Percentiles rank a stretch among this genome's conserved stretches.
Conservation (phyloP, 2,888 invertebrate species). For the Leptarthrus brevirostris region DNA sequence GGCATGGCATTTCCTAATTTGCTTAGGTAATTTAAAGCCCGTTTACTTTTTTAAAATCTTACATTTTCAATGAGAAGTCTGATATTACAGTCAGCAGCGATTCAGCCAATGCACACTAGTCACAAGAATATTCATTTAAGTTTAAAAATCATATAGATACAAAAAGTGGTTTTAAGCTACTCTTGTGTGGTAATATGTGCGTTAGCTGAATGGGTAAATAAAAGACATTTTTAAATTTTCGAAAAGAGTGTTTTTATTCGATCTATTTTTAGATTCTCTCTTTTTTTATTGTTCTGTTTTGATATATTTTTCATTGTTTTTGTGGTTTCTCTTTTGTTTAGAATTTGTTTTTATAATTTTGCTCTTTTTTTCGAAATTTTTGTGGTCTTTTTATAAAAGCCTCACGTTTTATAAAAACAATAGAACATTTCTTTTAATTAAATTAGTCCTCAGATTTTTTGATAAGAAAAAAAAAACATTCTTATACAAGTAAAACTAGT, state of each 20-base stretch:
- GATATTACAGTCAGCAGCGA: too few relatives aligned
- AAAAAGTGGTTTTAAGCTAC: too few relatives aligned
- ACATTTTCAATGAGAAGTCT: too few relatives aligned
- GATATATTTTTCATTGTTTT: conserved; percentile 4
- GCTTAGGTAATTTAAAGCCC: too few relatives aligned
- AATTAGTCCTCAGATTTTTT: neutral
- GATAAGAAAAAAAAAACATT: conserved; percentile 36
- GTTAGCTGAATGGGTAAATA: too few relatives aligned
- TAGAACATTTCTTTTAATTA: conserved; percentile 32
- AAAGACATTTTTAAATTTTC: neutral
- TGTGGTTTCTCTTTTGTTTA: conserved; percentile 14
- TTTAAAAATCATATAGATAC: too few relatives aligned
- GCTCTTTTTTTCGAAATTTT: conserved; percentile 42
- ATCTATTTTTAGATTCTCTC: conserved; percentile 12
- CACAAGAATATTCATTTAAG: too few relatives aligned
- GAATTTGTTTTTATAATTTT: conserved; percentile 40
- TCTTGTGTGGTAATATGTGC: too few relatives aligned
- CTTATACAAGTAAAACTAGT: conserved; percentile 8
- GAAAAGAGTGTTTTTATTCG: conserved; percentile 18
- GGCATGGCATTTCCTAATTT: too few relatives aligned
- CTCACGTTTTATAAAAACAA: conserved; percentile 47
- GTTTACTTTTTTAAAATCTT: too few relatives aligned
- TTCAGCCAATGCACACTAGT: too few relatives aligned
- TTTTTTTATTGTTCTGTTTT: conserved; percentile 18
- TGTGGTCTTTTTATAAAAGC: conserved; percentile 48